These are phyloP conservation scores for Hozukius guyotensis DNA, from an alignment of 2,797 vertebrate genomes.

Conservation along the genomic window DNA sequence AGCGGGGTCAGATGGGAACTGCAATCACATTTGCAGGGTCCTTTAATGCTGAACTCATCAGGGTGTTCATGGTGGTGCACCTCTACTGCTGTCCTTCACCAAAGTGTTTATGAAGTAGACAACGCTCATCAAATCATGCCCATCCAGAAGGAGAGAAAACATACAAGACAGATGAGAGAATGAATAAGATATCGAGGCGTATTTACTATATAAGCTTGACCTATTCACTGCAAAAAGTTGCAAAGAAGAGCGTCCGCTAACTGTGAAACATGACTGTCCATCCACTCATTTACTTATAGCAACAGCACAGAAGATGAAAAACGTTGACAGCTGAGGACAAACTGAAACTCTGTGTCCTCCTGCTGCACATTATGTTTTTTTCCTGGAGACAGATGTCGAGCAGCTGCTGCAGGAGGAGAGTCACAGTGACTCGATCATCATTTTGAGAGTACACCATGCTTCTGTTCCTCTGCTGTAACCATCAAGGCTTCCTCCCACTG, in stretches of 20 bases:
- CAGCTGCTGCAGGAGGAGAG: background rate
- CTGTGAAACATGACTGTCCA: background rate
- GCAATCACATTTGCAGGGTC: background rate
- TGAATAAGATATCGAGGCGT: background rate
- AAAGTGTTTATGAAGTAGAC: background rate
- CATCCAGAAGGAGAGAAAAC: background rate
- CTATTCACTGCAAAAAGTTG: too few species aligned
- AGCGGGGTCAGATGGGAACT: background rate
- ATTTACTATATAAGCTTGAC: background rate
- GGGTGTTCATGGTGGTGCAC: background rate
- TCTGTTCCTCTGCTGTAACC: background rate
- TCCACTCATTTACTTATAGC: background rate
- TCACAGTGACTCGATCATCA: background rate
- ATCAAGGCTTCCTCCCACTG: constrained; percentile 20
- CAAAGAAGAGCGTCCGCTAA: background rate
- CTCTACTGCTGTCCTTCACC: background rate
- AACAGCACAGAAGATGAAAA: background rate
- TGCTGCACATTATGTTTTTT: constrained; percentile 9
- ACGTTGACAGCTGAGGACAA: background rate
- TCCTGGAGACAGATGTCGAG: background rate
- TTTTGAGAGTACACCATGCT: background rate
- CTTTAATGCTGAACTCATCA: background rate
- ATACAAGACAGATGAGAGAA: background rate
- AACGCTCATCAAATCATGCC: background rate
- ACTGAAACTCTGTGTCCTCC: background rate